Percentiles rank a stretch among this genome's conserved stretches.
phyloP scores from a whole-genome alignment of 2,888 invertebrate species.

The Drosophila algonquin region DNA sequence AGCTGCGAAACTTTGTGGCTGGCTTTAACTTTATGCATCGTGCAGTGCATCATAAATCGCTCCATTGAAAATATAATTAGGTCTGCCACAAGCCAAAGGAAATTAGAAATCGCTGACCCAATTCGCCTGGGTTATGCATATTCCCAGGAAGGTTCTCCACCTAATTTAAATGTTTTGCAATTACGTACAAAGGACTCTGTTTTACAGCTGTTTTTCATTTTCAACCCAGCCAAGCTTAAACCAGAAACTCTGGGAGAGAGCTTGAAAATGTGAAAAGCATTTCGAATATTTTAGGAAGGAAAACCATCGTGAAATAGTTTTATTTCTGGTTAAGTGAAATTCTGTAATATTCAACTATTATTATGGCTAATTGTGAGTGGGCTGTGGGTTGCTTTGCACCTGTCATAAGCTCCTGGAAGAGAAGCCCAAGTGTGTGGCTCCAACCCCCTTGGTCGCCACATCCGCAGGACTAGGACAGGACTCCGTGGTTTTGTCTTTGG shows the following conservation, averaged over 20 bases:
- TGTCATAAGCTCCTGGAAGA: conserved; percentile 57
- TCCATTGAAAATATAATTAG: conserved; percentile 2
- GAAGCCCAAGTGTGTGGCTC: conserved; percentile 1
- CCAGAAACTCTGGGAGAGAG: background rate
- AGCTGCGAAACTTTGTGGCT: conserved; percentile 15
- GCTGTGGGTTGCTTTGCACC: conserved; percentile 57
- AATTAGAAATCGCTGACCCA: background rate
- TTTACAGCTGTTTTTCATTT: background rate
- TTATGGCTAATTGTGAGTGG: conserved; percentile 28
- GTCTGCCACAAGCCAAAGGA: background rate
- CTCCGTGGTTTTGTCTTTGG: conserved; percentile 49
- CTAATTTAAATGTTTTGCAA: background rate
- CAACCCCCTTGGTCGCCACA: background rate
- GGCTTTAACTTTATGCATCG: conserved; percentile 19
- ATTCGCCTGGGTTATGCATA: background rate
- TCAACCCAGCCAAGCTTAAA: background rate
- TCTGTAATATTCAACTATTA: background rate
- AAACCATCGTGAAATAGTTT: background rate
- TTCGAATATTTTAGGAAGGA: background rate
- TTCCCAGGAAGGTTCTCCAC: background rate
- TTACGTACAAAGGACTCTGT: background rate
- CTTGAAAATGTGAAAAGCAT: background rate
- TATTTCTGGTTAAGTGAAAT: conserved; percentile 13
- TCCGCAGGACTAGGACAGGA: conserved; percentile 10
- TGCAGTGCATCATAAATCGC: background rate